A percentile compares a stretch with the other conserved stretches of the same genome.
Evolutionary conservation across 2,888 invertebrate species (phyloP).

Genomic region (Crematogaster levior): DNA sequence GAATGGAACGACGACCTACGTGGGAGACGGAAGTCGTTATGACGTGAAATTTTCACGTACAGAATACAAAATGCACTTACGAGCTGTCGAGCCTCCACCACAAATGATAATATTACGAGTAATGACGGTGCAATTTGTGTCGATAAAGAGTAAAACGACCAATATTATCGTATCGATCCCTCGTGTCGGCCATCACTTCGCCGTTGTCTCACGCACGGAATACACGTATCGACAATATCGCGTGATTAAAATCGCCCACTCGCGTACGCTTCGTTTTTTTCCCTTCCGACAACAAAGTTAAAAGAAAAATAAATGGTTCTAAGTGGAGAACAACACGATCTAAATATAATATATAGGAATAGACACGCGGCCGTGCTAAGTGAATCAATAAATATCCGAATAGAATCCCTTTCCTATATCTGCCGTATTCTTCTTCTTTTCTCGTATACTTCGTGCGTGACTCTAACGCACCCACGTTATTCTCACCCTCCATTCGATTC

Average conservation of each 20-base stretch:
- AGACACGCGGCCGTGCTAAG: not conserved
- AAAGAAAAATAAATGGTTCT: slow-evolving; percentile 42
- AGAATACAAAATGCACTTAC: slow-evolving; percentile 1
- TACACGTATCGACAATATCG: slow-evolving; percentile 37
- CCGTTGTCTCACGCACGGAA: slow-evolving; percentile 1
- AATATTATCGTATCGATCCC: slow-evolving; percentile 33
- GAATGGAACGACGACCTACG: not conserved
- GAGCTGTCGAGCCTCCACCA: not conserved
- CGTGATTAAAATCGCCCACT: slow-evolving; percentile 39
- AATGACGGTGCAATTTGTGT: slow-evolving; percentile 34
- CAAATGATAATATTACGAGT: slow-evolving; percentile 34
- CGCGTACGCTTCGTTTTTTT: not conserved
- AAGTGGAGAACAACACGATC: slow-evolving; percentile 18
- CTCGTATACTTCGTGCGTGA: slow-evolving; percentile 10
- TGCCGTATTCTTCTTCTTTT: not conserved
- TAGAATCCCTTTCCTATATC: not conserved
- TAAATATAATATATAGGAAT: slow-evolving; percentile 25
- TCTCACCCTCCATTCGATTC: not conserved
- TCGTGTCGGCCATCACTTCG: slow-evolving; percentile 4
- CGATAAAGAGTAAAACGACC: slow-evolving; percentile 46
- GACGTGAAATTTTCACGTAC: slow-evolving; percentile 18
- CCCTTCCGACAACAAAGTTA: not conserved
- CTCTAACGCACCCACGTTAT: not conserved
- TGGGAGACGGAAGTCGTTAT: not conserved
- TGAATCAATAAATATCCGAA: slow-evolving; percentile 31